Evolutionary conservation across 30 jellyfish, hydroid and myxozoan genomes (phyloP).

Genomic region (Aurelia sp.): DNA sequence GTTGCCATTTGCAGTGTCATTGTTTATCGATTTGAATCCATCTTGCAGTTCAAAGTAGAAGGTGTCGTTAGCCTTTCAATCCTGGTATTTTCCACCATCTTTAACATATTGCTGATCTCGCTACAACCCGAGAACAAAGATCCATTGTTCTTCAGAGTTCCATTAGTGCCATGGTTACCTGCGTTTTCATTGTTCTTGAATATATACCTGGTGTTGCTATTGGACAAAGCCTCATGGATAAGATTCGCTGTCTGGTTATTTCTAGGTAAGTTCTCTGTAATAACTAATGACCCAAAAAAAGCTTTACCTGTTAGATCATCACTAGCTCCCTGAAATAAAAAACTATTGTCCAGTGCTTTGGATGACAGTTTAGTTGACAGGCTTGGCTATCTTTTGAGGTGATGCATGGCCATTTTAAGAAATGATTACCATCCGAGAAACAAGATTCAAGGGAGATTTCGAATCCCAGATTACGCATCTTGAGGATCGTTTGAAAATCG

Average conservation of each 20-base stretch:
- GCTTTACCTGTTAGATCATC: no score
- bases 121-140: conserved; percentile 41
- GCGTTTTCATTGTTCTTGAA: conserved; percentile 63
- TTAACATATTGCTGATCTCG: conserved; percentile 1
- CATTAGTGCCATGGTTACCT: conserved; percentile 82
- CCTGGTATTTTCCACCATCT: not conserved
- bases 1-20: conserved; percentile 15
- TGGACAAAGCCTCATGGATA: conserved; percentile 71
- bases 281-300: no score
- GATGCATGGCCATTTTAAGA: no score
- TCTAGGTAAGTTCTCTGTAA: conserved; percentile 32
- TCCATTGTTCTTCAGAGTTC: conserved; percentile 51
- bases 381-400: no score
- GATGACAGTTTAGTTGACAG: no score
- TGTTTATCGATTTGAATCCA: not conserved
- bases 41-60: not conserved
- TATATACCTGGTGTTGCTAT: conserved; percentile 34
- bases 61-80: not conserved
- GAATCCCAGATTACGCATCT: no score
- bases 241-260: conserved; percentile 76
- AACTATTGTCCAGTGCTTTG: no score
- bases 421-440: no score
- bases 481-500: no score
- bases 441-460: no score
- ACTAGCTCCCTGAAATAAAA: no score